Evolutionary conservation across 2,797 vertebrate species (phyloP).

Genomic region (Remorina albescens): DNA sequence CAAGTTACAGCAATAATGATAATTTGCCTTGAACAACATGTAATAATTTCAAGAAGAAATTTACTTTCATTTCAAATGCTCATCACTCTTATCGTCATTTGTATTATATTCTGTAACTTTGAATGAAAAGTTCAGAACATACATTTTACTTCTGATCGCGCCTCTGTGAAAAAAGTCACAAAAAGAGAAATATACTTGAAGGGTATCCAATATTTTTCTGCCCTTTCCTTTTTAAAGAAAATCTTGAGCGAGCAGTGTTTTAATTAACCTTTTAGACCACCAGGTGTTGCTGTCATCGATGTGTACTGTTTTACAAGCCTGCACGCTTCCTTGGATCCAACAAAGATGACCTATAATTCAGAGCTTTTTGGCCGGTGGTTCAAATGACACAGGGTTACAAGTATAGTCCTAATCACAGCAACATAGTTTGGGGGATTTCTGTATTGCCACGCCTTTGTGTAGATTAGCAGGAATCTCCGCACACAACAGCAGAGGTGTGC

Average conservation of each 20-base stretch:
- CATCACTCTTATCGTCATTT: background rate
- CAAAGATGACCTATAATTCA: conserved; percentile 2
- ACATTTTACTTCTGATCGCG: background rate
- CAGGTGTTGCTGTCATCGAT: background rate
- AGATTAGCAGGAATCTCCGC: conserved; percentile 53
- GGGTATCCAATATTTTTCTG: background rate
- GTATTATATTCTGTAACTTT: background rate
- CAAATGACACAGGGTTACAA: conserved; percentile 57
- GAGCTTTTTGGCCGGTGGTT: conserved; percentile 26
- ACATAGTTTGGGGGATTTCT: conserved; percentile 56
- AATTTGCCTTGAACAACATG: background rate
- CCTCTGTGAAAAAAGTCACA: background rate
- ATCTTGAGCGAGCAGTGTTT: background rate
- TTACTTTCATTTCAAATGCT: background rate
- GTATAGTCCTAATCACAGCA: conserved; percentile 42
- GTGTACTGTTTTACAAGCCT: conserved; percentile 11
- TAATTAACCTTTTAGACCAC: background rate
- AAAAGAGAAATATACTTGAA: too few species aligned
- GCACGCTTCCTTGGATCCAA: conserved; percentile 42
- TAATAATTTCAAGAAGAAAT: background rate
- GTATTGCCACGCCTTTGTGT: conserved; percentile 27
- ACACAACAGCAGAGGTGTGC: conserved; percentile 6
- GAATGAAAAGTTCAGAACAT: background rate
- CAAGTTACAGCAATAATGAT: background rate
- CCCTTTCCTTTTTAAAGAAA: background rate